Conservation (phyloP, 2,113 vertebrate genomes). For the Rattus norvegicus region DNA sequence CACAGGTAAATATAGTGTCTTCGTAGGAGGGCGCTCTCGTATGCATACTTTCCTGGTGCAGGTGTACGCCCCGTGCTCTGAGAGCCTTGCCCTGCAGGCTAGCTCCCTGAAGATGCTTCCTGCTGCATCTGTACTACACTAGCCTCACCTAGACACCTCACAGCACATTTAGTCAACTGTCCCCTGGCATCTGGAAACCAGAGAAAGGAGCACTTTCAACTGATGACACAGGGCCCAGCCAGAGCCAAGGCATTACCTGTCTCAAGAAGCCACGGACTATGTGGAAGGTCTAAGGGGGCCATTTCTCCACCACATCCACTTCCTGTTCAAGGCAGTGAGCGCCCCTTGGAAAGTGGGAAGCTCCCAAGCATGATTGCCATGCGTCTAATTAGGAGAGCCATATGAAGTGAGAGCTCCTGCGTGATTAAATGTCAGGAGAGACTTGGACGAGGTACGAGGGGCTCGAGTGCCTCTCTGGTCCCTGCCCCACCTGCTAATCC, state of each 20-base stretch:
- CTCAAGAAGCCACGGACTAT: background rate
- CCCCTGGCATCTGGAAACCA: background rate
- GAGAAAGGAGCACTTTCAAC: too few relatives aligned
- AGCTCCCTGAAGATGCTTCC: background rate
- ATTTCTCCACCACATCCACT: background rate
- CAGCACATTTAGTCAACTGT: background rate
- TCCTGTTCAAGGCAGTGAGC: constrained; percentile 74
- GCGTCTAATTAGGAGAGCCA: constrained; percentile 87
- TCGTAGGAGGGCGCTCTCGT: accelerated
- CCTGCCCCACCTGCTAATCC: constrained; percentile 85
- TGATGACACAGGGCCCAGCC: background rate
- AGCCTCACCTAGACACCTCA: background rate
- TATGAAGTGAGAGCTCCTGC: constrained; percentile 84
- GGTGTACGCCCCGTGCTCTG: background rate
- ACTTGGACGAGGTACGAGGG: constrained; percentile 78
- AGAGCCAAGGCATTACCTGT: background rate
- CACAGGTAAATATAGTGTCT: too few relatives aligned
- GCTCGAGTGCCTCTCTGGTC: constrained; percentile 81
- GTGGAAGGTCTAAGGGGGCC: background rate
- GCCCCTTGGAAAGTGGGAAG: constrained; percentile 73
- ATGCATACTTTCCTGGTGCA: too few relatives aligned
- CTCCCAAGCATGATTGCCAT: constrained; percentile 80
- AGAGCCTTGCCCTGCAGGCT: accelerated
- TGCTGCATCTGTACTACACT: accelerated
- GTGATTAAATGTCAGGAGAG: constrained; percentile 87